Percentiles rank a stretch among this genome's conserved stretches.
phyloP scores from a whole-genome alignment of 2,888 invertebrate genomes.

The Trypoxylon attenuatum region DNA sequence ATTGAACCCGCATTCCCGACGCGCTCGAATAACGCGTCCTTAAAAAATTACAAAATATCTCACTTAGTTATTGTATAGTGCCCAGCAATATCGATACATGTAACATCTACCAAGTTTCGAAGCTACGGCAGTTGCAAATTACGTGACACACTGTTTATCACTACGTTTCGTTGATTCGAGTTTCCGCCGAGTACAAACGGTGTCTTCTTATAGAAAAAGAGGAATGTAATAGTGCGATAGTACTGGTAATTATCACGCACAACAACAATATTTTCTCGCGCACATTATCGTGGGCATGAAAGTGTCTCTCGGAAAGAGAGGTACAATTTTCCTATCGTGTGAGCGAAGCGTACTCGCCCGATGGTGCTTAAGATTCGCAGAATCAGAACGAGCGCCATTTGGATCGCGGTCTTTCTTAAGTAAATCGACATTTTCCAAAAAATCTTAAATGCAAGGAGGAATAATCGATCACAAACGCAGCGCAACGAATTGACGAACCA shows the following conservation, averaged over 20 bases:
- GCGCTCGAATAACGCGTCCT: conserved; percentile 43
- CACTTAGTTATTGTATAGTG: conserved; percentile 26
- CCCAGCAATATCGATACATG: conserved; percentile 27
- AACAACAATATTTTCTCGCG: conserved; percentile 40
- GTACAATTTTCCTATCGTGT: conserved; percentile 12
- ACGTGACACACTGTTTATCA: background rate
- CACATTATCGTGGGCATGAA: conserved; percentile 14
- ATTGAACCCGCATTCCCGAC: conserved; percentile 52
- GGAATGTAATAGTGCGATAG: conserved; percentile 57
- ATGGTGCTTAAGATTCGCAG: conserved; percentile 5
- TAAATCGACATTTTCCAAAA: conserved; percentile 13
- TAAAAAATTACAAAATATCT: conserved; percentile 65
- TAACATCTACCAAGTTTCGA: conserved; percentile 29
- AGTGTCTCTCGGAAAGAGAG: conserved; percentile 14
- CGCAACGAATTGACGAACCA: background rate
- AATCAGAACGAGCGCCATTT: conserved; percentile 7
- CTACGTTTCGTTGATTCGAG: conserved; percentile 1
- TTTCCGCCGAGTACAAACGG: no score
- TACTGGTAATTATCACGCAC: conserved; percentile 45
- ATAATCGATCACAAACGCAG: conserved; percentile 31
- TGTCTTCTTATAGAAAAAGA: conserved; percentile 48
- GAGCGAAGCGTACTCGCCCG: conserved; percentile 16
- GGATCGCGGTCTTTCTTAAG: conserved; percentile 8
- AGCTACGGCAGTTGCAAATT: conserved; percentile 11
- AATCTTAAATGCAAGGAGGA: conserved; percentile 36